Evolutionary conservation across 2,797 vertebrate species (phyloP), one percentile per base, ranked within the genome.

Genomic region (Ptychadena robeensis): DNA sequence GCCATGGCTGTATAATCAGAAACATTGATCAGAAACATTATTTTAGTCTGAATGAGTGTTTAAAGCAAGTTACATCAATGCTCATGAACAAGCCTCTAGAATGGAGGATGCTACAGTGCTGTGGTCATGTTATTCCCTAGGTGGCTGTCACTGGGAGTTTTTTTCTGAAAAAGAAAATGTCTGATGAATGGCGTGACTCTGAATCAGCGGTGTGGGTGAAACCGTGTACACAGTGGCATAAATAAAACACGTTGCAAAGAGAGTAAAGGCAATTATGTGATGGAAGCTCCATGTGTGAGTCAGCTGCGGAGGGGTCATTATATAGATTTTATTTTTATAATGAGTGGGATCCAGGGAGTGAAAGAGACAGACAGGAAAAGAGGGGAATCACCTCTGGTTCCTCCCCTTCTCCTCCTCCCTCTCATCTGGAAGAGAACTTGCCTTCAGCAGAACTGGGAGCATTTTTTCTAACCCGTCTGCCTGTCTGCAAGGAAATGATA

Each of bases 401-500:
- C 72, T 74, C 78, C 72, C 64, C 35, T 35, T 74, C 70, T 70
- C 71, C 78, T 85, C 78, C 83, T 82, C 81, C 73, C 44, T 74
- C 78, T 85, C 83, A 71, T 80, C 72, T 85, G 72, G 65, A 85
- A 76, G 66, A 74, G 66, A 75, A 81, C 70, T 85, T 80, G 76
- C 79, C 83, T 84, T 80, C 31, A 75, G 69, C 77, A 70, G 72
- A 80, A 81, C 72, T 80, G 71, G 31, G 72, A 64, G 78, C 37
- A 66, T 76, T 79, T 83, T 85, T 85, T 81, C 83, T 80, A 80
- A 75, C 78, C 63, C 65, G 83, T 81, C 83, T 85, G 83, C 78
- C 78, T 85, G 83, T 85, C 83, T 85, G 83, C 78, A 76, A 85
- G 83, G 83, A 85, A 85, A 85, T 85, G 83, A 85, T 85, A 81